Evolutionary conservation across 2,113 vertebrate species (phyloP), one percentile per base, ranked within the genome.

Genomic region (Columba livia): DNA sequence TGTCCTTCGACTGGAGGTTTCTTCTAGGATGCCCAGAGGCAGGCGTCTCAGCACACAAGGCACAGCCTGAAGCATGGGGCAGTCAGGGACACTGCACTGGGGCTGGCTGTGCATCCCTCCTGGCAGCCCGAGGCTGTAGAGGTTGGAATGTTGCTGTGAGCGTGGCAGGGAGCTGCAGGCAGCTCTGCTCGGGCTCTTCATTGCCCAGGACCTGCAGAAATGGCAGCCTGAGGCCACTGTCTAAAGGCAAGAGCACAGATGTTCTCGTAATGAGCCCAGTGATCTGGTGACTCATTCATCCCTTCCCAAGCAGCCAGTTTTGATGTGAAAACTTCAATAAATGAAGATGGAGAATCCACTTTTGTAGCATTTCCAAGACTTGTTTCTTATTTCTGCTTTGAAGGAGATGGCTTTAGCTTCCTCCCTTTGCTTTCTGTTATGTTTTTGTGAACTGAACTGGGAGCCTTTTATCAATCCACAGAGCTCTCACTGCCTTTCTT

Each of bases 361-460:
- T 85, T 34, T 79, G 38, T 88, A 78, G n/a, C 25, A 12, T 47
- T 91, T 90, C 56, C 48, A 80, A 60, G 66, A 64, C 36, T 31
- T 88, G 26, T 73, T 95, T 91, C 82, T 70, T 74, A 36, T 88
- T 89, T 91, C 88, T 88, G 7, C 58, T 96, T 93, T 94, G 89
- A 95, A 95, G 84, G 67, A 66, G 87, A 32, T 50, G 50, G n/a
- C 74, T 95, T 83, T 66, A 57, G 74, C 50, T 89, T 85, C 66
- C 5, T 88, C 36, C 17, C 54, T 83, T 79, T 85, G 50, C 47
- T 89, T 85, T 47, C 62, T 40, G 13, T 82, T 85, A 9, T 40
- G n/a, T 84, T 89, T 40, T 50, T 79, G 12, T 88, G 81, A 72
- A 40, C 48, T 61, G 32, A 58, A 5, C 20, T 48, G 61, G 64